These are phyloP conservation scores for Cossypha heuglini DNA, from an alignment of 2,797 vertebrate species.

Conservation along the genomic window DNA sequence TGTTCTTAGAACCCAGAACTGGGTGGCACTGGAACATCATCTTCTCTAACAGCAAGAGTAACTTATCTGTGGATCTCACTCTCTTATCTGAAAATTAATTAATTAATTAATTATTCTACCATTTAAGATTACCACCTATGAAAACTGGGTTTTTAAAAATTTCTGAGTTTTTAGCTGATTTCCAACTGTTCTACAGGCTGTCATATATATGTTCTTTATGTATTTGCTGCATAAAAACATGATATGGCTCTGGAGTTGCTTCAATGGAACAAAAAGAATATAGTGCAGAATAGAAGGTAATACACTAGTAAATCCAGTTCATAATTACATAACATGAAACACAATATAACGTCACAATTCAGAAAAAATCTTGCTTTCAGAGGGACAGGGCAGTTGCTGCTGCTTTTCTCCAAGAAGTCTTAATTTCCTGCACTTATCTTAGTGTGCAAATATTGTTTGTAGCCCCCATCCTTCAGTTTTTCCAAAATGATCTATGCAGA, in stretches of 20 bases:
- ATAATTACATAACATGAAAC: background rate
- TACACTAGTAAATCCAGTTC: background rate
- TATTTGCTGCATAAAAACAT: background rate
- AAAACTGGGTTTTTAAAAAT: background rate
- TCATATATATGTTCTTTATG: background rate
- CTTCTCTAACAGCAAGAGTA: background rate
- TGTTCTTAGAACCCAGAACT: background rate
- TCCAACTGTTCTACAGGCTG: background rate
- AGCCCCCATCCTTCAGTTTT: background rate
- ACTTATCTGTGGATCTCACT: background rate
- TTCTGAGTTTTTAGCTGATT: background rate
- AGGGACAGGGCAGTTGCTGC: background rate
- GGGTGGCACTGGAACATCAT: background rate
- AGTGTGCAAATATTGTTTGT: background rate
- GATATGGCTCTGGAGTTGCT: background rate
- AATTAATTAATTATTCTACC: background rate
- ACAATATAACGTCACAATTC: background rate
- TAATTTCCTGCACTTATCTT: background rate
- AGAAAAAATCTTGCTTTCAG: background rate
- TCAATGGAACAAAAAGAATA: background rate
- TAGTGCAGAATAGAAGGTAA: background rate
- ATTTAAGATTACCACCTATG: background rate
- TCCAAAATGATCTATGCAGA: background rate
- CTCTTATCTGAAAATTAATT: background rate
- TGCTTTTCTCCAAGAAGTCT: background rate